Evolutionary conservation across 2,113 vertebrate genomes (phyloP), one percentile per base, ranked within the genome.

Genomic region (Hyla sarda): DNA sequence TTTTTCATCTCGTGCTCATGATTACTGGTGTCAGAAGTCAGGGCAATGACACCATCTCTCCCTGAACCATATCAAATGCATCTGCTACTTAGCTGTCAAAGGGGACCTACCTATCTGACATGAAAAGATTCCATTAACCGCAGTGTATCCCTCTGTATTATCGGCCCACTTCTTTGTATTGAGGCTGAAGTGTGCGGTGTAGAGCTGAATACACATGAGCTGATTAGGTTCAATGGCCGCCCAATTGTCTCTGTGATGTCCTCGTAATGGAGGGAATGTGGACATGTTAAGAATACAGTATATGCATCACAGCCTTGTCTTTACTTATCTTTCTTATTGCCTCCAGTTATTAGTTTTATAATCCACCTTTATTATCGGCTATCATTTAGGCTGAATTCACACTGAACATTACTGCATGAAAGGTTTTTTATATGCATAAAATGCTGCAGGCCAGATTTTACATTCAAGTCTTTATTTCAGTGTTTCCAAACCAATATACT

Each of bases 21-120:
- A 84, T 62, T 84, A 48, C 82, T 62, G 34, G 34, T 48, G 50
- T 83, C 82, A 58, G 67, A 37, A 58, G 82, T 74, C 48, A 74
- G 67, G 67, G 50, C 17, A 41, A 23, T 12, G 4, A 5, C 34
- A 65, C 25, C 13, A 71, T 71, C 88, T 73, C 9, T 79, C 17
- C n/a, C 1, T 34, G 16, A 19, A 60, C 21, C 60, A 69, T 48
- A 82, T 52, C 13, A n/a, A 34, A 34, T 37, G 16, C 6, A 69
- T 82, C 60, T 34, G 19, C 48, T 72, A 13, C 7, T 34, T 73
- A 72, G n/a, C 56, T 25, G 21, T 60, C 54, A 60, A 60, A 79
- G 4, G 21, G 17, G 50, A 78, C 6, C 54, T 19, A 9, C 10
- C 16, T 52, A 10, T 77, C 19, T 60, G 77, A 21, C 76, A 79